phyloP scores from a whole-genome alignment of 2,888 invertebrate species.

The Sinelater perroti region DNA sequence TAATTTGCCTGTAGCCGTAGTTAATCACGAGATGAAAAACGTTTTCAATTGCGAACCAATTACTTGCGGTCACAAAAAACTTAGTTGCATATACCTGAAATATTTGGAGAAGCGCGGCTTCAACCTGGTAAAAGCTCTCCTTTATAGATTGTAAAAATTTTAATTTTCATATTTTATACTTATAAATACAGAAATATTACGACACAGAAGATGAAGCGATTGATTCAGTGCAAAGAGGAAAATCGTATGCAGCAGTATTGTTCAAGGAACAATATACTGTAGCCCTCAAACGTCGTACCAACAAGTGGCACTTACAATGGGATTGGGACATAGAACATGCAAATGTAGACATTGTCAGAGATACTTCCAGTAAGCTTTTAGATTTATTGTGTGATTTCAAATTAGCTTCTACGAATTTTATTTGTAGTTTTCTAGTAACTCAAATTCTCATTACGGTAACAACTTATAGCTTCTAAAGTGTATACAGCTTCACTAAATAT shows the following conservation, averaged over 20 bases:
- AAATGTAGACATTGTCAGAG: conserved; percentile 76
- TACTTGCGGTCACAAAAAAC: conserved; percentile 68
- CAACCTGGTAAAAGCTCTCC: conserved; percentile 63
- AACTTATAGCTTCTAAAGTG: too few relatives aligned
- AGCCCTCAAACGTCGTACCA: conserved; percentile 65
- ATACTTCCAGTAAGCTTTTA: conserved; percentile 89
- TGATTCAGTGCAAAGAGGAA: conserved; percentile 72
- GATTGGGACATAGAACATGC: conserved; percentile 69
- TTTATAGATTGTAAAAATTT: background rate
- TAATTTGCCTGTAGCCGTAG: conserved; percentile 78
- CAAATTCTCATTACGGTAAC: too few relatives aligned
- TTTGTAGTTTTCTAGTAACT: too few relatives aligned
- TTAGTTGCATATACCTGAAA: conserved; percentile 83
- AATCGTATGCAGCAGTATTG: conserved; percentile 79
- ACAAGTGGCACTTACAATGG: conserved; percentile 64
- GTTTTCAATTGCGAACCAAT: conserved; percentile 32
- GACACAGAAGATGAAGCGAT: conserved; percentile 68
- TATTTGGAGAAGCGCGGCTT: conserved; percentile 73
- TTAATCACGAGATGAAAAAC: conserved; percentile 76
- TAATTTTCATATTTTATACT: conserved; percentile 43
- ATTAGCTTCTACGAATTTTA: too few relatives aligned
- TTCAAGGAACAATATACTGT: conserved; percentile 81
- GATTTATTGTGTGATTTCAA: too few relatives aligned
- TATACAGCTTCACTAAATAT: too few relatives aligned
- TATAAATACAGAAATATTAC: conserved; percentile 56